Conservation (phyloP, 1,140 invertebrate genomes). For the Diorhabda elongata region DNA sequence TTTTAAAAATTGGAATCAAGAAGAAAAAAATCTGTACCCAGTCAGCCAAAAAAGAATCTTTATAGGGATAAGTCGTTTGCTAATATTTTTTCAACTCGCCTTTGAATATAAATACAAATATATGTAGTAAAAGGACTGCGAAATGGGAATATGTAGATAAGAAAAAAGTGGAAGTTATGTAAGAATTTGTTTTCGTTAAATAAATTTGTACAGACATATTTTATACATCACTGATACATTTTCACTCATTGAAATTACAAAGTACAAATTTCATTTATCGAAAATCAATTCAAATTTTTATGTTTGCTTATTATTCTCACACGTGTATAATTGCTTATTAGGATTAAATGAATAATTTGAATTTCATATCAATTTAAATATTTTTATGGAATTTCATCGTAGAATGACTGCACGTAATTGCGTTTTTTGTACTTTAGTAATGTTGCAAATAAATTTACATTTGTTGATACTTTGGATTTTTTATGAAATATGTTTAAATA, state of each 20-base stretch:
- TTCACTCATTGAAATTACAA: neutral
- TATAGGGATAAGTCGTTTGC: too few species aligned
- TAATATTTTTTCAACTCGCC: too few species aligned
- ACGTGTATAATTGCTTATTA: neutral
- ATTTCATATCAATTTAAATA: conserved; percentile 4
- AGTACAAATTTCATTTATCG: neutral
- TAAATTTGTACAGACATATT: too few species aligned
- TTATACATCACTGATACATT: too few species aligned
- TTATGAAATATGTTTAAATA: conserved; percentile 1
- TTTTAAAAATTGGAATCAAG: too few species aligned
- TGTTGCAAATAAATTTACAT: neutral
- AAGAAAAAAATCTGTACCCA: too few species aligned
- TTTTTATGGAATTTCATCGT: conserved; percentile 16
- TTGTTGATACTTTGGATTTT: neutral
- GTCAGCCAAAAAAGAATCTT: too few species aligned
- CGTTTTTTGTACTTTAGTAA: conserved; percentile 12
- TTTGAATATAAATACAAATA: too few species aligned
- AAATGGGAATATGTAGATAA: too few species aligned
- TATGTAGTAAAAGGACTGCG: too few species aligned
- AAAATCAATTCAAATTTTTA: neutral
- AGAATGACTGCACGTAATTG: conserved; percentile 11
- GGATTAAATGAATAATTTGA: neutral
- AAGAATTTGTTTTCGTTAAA: too few species aligned
- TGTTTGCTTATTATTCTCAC: neutral
- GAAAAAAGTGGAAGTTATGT: too few species aligned